Conservation (phyloP, 2,113 vertebrate genomes). For the Ctenomys sociabilis region DNA sequence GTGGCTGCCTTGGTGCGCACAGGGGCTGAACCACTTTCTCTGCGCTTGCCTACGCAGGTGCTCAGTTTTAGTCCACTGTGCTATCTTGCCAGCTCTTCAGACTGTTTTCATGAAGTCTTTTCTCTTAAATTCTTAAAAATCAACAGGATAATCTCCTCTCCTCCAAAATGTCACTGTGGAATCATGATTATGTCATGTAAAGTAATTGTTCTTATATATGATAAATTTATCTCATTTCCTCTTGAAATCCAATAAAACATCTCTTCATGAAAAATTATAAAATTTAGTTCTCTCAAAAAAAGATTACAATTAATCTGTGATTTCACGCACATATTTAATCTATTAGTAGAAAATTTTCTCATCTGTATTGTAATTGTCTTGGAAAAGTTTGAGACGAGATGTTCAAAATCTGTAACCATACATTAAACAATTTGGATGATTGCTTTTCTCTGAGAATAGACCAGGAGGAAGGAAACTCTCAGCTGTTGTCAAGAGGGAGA, state of each 20-base stretch:
- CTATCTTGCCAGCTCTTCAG: neutral
- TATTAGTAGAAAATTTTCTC: conserved; percentile 69
- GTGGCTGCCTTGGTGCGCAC: too few species aligned
- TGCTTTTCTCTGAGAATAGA: neutral
- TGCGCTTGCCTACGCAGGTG: too few species aligned
- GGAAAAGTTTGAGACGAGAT: conserved; percentile 55
- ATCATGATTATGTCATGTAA: neutral
- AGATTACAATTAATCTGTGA: conserved; percentile 76
- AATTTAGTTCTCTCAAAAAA: conserved; percentile 67
- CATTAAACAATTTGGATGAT: conserved; percentile 59
- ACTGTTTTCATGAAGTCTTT: conserved; percentile 40
- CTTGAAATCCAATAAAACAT: conserved; percentile 71
- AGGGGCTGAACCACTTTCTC: too few species aligned
- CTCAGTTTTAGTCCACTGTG: too few species aligned
- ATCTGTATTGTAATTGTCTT: conserved; percentile 71
- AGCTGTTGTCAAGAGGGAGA: neutral
- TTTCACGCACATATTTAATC: conserved; percentile 77
- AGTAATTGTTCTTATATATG: conserved; percentile 43
- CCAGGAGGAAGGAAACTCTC: neutral
- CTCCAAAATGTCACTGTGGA: neutral
- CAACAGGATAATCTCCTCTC: neutral
- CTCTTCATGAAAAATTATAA: conserved; percentile 70
- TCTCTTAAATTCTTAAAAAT: conserved; percentile 49
- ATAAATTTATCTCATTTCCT: conserved; percentile 70
- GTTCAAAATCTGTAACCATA: conserved; percentile 40